These are phyloP conservation scores for Orycteropus afer DNA, from an alignment of 2,113 vertebrate species.

Conservation along the genomic window DNA sequence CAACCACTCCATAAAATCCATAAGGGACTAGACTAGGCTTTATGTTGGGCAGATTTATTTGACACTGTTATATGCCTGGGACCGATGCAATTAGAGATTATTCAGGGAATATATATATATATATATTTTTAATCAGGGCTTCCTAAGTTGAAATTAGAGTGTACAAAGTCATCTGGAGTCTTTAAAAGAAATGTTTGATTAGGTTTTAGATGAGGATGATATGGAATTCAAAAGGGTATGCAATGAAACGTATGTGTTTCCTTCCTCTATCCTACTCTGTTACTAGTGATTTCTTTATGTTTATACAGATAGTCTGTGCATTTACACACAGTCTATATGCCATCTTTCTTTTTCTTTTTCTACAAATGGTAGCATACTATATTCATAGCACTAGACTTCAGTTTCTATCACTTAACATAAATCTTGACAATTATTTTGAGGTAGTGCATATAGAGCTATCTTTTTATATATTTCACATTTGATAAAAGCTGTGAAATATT, in stretches of 20 bases:
- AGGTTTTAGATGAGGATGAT: background rate
- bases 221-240: background rate
- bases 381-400: background rate
- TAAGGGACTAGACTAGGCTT: background rate
- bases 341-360: slow-evolving; percentile 9
- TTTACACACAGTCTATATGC: too few species aligned
- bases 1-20: background rate
- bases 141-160: background rate
- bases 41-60: background rate
- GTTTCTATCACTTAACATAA: background rate
- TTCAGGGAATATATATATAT: background rate
- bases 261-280: background rate
- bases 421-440: background rate
- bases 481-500: background rate
- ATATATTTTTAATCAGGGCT: background rate
- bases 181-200: slow-evolving; percentile 10
- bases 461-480: background rate
- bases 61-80: background rate
- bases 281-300: background rate
- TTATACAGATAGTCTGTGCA: background rate
- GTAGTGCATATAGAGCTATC: background rate
- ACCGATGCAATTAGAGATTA: background rate
- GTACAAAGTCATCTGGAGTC: background rate
- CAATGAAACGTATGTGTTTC: background rate
- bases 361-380: background rate